Base-by-base conservation (phyloP, 2,113 vertebrate species). In the Halichoerus grypus region DNA sequence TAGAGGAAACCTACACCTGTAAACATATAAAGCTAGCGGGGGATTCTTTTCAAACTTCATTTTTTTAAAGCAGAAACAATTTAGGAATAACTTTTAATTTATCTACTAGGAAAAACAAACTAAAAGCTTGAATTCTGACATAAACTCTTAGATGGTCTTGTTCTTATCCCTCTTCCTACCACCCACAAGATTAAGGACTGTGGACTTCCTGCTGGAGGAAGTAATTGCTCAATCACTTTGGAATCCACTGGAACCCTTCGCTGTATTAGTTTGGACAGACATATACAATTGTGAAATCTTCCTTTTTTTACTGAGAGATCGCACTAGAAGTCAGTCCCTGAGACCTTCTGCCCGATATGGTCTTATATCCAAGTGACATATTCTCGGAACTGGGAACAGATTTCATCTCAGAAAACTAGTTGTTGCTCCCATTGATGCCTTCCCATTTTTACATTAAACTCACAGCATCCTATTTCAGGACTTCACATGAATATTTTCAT, bases 171-270 rank as follows among this genome's bases (percentile, higher is more conserved):
- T 92, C 74, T 95, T 72, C 42, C 79, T 21, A 94, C 86, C n/a
- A 51, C 87, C 63, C 83, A 72, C 63, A 42, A 92, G 83, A 95
- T 94, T 77, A 94, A 94, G 80, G 74, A 84, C 81, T 42, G 24
- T 53, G 42, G 79, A 90, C 74, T 94, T 95, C 89, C 92, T 96
- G 79, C 80, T 63, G 74, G 51, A 88, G 92, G 93, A 97, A 97
- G 87, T 80, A 59, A 96, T 94, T 97, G 92, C 87, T 94, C 94
- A 97, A 87, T 86, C 84, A 14, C 89, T 72, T 76, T 69, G 85
- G 84, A 95, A 87, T 81, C 95, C 77, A 46, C 39, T 79, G 72
- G 83, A 71, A 94, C 16, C 9, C 71, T 85, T 71, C 55, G 42
- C 59, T 33, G n/a, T 24, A n/a, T 85, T 57, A 67, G 55, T 28